Evolutionary conservation across 2,888 invertebrate species (phyloP), one percentile per base, ranked within the genome.

Genomic region (Heliconius erato): DNA sequence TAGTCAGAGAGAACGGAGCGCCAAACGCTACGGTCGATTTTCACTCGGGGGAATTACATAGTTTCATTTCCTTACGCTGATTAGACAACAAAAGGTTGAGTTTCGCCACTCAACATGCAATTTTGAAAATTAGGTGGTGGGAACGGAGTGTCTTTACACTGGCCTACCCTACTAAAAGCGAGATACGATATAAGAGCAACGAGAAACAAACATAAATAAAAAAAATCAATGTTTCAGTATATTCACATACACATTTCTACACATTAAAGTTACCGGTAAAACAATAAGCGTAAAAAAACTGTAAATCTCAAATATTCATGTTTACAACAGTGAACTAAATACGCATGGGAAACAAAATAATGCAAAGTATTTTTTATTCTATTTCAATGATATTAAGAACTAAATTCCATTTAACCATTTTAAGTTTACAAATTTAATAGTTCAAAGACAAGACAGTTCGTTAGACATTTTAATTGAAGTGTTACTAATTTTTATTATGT

Each of bases 391-490:
- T 12, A 1, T 14, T 78, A 28, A 67, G 49, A 68, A 23, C 49
- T 44, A 68, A 26, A 68, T 67, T 78, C 49, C 23, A 23, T 28
- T 44, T 23, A 49, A 23, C 9, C 12, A 78, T 78, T 68, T 44
- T 68, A 19, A n/a, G 3, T 11, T 78, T 28, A 28, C 32, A 68
- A 44, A 28, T 77, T 74, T 12, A 49, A 63, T 76, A 32, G 59
- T 32, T 59, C 14, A 12, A 63, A 67, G 44, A 68, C 26, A 59
- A 69, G 44, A 81, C 59, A 44, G 76, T 54, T 80, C 68, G 80
- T 81, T 77, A 44, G 40, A 80, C 44, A 49, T 69, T 72, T 49
- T 81, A 77, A 77, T 77, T 81, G 81, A 77, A 76, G 69, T 35
- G 59, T 76, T 76, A 35, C 80, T 74, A 67, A 44, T 81, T n/a